phyloP scores from a whole-genome alignment of 2,797 vertebrate genomes.

The Chaunax sp. region DNA sequence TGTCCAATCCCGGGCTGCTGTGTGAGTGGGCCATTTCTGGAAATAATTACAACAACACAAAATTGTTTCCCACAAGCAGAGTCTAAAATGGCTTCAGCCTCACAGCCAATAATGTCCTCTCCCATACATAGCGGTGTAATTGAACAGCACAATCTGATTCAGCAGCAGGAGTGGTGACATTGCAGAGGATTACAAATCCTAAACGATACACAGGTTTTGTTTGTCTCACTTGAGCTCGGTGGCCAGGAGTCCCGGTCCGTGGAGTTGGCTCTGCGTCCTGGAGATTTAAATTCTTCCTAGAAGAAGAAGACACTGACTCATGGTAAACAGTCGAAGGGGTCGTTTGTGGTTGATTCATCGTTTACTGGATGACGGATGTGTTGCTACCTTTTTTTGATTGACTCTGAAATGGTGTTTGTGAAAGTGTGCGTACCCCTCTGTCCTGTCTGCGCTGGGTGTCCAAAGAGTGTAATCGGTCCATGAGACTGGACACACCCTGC shows the following conservation, averaged over 20 bases:
- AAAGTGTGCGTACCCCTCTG: slow-evolving; percentile 67
- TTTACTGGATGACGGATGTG: slow-evolving; percentile 27
- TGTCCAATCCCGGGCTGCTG: slow-evolving; percentile 91
- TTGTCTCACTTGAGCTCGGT: slow-evolving; percentile 92
- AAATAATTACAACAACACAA: slow-evolving; percentile 50
- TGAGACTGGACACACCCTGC: slow-evolving; percentile 94
- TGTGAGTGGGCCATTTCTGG: slow-evolving; percentile 94
- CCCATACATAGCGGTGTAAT: slow-evolving; percentile 23
- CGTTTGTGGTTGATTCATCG: slow-evolving; percentile 31
- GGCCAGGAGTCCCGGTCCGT: slow-evolving; percentile 95
- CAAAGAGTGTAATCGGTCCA: slow-evolving; percentile 89
- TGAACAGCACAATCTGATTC: slow-evolving; percentile 52
- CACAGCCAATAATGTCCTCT: slow-evolving; percentile 15
- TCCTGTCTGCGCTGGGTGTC: slow-evolving; percentile 86
- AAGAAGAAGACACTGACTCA: slow-evolving; percentile 44
- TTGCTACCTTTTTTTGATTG: slow-evolving; percentile 17
- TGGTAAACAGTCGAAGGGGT: slow-evolving; percentile 21
- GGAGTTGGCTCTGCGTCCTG: slow-evolving; percentile 88
- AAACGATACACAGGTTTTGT: slow-evolving; percentile 52
- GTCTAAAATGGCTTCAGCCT: slow-evolving; percentile 29
- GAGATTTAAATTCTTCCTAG: slow-evolving; percentile 88
- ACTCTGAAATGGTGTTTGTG: slow-evolving; percentile 2
- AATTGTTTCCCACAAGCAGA: slow-evolving; percentile 35
- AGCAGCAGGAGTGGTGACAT: slow-evolving; percentile 43
- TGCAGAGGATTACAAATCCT: slow-evolving; percentile 56